Base-by-base conservation (phyloP, 2,797 vertebrate genomes). In the Sandelia bainsii region DNA sequence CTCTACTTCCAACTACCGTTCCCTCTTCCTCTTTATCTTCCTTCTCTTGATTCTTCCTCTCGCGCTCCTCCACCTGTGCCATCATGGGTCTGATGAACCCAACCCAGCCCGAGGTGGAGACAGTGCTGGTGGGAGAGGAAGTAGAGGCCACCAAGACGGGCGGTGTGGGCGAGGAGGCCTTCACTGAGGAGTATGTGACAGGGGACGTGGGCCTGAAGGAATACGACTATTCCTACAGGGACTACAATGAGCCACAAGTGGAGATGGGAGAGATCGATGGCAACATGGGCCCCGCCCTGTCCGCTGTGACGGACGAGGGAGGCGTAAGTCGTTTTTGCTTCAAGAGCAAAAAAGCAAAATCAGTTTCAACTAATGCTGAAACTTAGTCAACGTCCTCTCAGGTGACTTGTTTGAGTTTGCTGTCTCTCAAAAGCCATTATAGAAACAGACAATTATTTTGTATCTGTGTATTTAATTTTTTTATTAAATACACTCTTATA, bases 211-310 rank as follows among this genome's bases (percentile, higher is more conserved):
- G 90, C 87, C 80, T 91, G 77, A 95, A 84, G 88, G 95, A 95
- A 90, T 96, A 97, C 87, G 96, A 96, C 91, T 96, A 97, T 94
- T 92, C 94, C 93, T 96, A 96, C 94, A 95, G 92, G 88, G 96
- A 95, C 88, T 96, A 96, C 89, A 93, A 37, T 50, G 95, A 97
- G 82, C 94, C 95, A 13, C 77, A 89, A 4, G 81, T 91, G 75
- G 95, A 95, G 77, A 88, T 87, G 0, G 84, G 82, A 70, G 84
- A 91, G 76, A 72, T 66, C 1, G 95, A 95, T 42, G 93, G 87
- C 61, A 86, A 95, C 89, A 91, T 96, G 81, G 96, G 96, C 85
- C 96, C 95, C 50, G 94, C 93, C 81, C 95, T 97, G 88, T 96
- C 96, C 23, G 96, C 96, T 57, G 95, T 96, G 95, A 96, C 93